Base-by-base conservation (phyloP, 2,888 invertebrate species). In the Uloborus plumipes region DNA sequence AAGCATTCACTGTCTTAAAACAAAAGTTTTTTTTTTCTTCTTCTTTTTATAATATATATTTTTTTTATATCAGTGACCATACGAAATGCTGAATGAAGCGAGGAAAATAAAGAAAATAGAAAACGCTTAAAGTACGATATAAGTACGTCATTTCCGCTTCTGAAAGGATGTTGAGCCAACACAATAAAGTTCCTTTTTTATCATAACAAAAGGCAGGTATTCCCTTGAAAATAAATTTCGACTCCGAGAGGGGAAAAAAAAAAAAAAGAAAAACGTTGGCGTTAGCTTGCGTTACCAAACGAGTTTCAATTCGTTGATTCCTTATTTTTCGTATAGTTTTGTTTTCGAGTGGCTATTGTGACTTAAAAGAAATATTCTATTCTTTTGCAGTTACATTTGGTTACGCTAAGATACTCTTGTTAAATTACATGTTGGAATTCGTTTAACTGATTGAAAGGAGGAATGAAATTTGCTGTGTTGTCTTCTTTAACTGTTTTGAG, bases 141-240 rank as follows among this genome's bases (percentile, higher is more conserved):
- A 26, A 31, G 18, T 39, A 62, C 67, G 66, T 73, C 79, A 79
- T 66, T 73, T 79, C 79, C 79, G 73, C 31, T 67, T 39, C 53
- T 18, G 73, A 53, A 79, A 79, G 79, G 79, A 79, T 73, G 67
- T 62, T 53, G 73, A 62, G 26, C 53, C 53, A 51, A 39, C 62
- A 73, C 79, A 72, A 67, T 79, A 49, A 53, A 69, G 69, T 73
- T 79, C 73, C 79, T 79, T 73, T 79, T 79, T 79, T 61, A 67
- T 49, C 66, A 79, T 67, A 47, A 79, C 72, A 79, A 79, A 67
- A 73, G 79, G 53, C 14, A 47, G 61, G 51, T 67, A 79, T 79
- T 79, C 73, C 73, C 67, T 79, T 79, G 66, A 78, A 78, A 78
- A 78, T 66, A 59, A 78, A 78, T 78, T 78, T 72, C 65, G 20